These are phyloP conservation scores for Pteruthius melanotis DNA, from an alignment of 2,113 vertebrate genomes.

Conservation along the genomic window DNA sequence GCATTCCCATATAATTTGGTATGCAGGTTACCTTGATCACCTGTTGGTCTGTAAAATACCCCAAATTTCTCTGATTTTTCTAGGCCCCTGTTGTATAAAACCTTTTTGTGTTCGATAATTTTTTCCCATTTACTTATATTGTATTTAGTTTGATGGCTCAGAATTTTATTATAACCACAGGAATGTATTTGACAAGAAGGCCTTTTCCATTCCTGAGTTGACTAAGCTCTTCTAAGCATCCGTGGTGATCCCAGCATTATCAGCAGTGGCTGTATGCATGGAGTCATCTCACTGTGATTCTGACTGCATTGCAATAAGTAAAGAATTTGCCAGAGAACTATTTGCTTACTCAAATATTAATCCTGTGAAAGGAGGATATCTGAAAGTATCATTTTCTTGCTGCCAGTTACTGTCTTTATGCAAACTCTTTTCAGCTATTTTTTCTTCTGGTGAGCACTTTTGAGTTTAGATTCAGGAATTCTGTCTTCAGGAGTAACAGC, in stretches of 20 bases:
- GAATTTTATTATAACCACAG: not conserved
- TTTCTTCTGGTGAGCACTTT: not conserved
- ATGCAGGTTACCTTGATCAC: not conserved
- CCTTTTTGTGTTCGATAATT: not conserved
- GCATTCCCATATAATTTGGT: not conserved
- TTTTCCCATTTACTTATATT: not conserved
- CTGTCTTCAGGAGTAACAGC: not conserved
- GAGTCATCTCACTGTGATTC: not conserved
- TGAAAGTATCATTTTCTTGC: conserved; percentile 5
- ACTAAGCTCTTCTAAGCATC: not conserved
- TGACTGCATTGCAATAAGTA: not conserved
- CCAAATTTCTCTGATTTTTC: not conserved
- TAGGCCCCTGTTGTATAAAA: not conserved
- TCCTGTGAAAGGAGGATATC: not conserved
- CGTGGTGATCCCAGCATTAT: not conserved
- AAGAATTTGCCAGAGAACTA: conserved; percentile 12
- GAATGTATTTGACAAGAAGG: not conserved
- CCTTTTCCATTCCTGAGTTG: not conserved
- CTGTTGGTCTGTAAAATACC: not conserved
- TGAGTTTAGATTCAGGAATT: not conserved
- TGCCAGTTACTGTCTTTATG: conserved; percentile 9
- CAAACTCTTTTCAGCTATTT: not conserved
- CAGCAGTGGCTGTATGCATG: not conserved
- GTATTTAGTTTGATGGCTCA: not conserved
- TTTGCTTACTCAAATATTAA: conserved; percentile 36